A percentile compares a stretch with the other conserved stretches of the same genome.
phyloP scores from a whole-genome alignment of 2,888 invertebrate species.

The Sylvicola cinctus region DNA sequence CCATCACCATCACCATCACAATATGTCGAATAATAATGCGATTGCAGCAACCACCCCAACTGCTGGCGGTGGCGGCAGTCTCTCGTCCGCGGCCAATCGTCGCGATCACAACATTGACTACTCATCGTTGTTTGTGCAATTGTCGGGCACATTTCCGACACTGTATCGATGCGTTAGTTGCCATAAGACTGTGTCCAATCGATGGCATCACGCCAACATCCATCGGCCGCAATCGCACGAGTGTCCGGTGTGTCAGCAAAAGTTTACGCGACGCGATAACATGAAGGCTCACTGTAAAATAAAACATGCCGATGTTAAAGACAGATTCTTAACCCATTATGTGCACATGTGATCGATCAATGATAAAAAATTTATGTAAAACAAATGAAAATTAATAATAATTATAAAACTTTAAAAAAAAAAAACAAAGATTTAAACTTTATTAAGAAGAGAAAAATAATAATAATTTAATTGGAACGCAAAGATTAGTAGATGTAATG shows the following conservation, averaged over 20 bases:
- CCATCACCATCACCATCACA: not conserved
- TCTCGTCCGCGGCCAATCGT: constrained; percentile 19
- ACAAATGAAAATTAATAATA: constrained; percentile 2
- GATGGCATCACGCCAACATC: constrained; percentile 40
- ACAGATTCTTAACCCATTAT: constrained; percentile 27
- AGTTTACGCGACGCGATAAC: constrained; percentile 39
- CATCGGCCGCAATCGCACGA: constrained; percentile 35
- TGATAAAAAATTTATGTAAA: constrained; percentile 6
- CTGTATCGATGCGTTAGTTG: constrained; percentile 36
- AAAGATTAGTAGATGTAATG: no score
- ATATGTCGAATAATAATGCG: no score
- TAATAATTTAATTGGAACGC: no score
- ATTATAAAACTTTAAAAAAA: constrained; percentile 4
- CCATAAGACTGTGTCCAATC: constrained; percentile 38
- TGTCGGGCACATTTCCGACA: constrained; percentile 25
- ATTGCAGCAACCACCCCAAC: not conserved
- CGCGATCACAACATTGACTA: constrained; percentile 27
- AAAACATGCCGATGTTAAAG: constrained; percentile 31
- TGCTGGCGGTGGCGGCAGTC: not conserved
- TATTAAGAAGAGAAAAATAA: not conserved
- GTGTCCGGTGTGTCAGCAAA: constrained; percentile 35
- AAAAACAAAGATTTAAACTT: not conserved
- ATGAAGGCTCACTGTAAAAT: constrained; percentile 40
- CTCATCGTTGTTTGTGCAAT: constrained; percentile 24
- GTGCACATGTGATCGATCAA: constrained; percentile 28